Evolutionary conservation across 1,140 invertebrate genomes (phyloP).

Genomic region (Alviniconcha marisindica): DNA sequence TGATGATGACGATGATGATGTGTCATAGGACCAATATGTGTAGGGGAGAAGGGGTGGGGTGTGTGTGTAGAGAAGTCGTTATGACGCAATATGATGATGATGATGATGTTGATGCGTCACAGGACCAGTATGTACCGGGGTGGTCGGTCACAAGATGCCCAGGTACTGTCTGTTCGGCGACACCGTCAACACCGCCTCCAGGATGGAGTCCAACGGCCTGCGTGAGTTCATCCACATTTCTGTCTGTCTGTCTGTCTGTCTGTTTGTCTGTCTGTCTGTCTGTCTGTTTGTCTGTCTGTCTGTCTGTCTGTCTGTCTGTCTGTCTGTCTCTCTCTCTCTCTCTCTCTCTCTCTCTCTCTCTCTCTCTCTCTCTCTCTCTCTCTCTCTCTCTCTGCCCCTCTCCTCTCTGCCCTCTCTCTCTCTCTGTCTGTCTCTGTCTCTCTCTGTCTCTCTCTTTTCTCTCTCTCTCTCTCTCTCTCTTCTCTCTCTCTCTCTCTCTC

Average conservation of each 20-base stretch:
- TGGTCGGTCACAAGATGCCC: conserved; percentile 41
- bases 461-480: too few species aligned
- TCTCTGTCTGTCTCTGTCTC: too few species aligned
- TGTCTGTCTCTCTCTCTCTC: neutral
- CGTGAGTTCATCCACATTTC: neutral
- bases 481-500: too few species aligned
- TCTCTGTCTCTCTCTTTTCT: too few species aligned
- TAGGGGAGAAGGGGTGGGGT: neutral
- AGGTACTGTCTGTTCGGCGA: conserved; percentile 37
- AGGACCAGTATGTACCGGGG: conserved; percentile 32
- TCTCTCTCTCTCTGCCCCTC: too few species aligned
- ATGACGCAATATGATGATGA: neutral
- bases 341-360: too few species aligned
- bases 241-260: too few species aligned
- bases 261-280: too few species aligned
- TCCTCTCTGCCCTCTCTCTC: too few species aligned
- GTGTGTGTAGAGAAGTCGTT: neutral
- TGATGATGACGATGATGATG: neutral
- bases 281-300: neutral
- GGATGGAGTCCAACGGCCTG: conserved; percentile 37
- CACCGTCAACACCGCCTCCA: conserved; percentile 33
- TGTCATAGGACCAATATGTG: neutral
- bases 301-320: neutral
- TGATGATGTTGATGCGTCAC: neutral
- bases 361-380: too few species aligned